A percentile compares a stretch with the other conserved stretches of the same genome.
These are phyloP conservation scores for Heteronetta atricapilla DNA, from an alignment of 2,113 vertebrate species.

Conservation along the genomic window DNA sequence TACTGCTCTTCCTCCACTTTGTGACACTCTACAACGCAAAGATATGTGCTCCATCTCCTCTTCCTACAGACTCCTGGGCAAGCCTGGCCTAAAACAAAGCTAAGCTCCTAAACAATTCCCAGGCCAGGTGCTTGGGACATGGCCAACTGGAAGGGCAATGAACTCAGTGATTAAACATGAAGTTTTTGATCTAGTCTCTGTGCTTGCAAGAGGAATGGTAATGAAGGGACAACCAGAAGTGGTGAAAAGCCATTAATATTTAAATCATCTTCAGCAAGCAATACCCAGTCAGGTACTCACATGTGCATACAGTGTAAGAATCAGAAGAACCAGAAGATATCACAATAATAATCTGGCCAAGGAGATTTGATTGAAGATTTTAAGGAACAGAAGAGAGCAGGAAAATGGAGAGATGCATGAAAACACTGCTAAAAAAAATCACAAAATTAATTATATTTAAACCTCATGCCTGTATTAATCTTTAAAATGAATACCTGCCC, in stretches of 20 bases:
- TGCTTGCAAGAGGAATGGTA: neutral
- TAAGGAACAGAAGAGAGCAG: neutral
- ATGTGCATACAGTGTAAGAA: neutral
- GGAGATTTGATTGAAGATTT: neutral
- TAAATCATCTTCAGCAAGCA: fast-evolving
- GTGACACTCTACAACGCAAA: neutral
- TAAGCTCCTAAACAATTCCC: neutral
- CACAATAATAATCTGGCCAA: neutral
- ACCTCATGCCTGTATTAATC: neutral
- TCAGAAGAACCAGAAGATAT: neutral
- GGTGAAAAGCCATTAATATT: neutral
- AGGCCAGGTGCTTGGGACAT: neutral
- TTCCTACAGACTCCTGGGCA: neutral
- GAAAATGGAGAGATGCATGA: neutral
- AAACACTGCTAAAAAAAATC: neutral
- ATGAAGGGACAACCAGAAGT: neutral
- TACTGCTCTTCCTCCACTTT: neutral
- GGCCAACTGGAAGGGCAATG: neutral
- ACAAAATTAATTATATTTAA: neutral
- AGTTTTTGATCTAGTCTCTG: neutral
- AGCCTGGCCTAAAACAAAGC: neutral
- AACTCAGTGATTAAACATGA: neutral
- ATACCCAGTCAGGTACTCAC: neutral
- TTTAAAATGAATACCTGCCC: neutral
- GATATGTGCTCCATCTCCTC: neutral